Conservation (phyloP, 2,888 invertebrate genomes). For the Malthinus seriepunctatus region DNA sequence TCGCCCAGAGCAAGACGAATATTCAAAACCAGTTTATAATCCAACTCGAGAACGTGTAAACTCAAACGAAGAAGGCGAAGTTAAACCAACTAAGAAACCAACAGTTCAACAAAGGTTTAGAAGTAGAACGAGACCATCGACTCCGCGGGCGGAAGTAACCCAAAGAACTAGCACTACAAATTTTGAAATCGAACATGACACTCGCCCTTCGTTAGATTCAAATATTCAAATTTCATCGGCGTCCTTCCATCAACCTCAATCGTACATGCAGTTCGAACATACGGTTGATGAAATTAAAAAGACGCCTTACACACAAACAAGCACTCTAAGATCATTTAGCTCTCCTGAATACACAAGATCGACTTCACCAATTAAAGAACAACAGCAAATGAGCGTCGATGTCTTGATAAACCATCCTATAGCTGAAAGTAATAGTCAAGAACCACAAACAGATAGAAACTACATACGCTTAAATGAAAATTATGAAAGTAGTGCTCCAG, state of each 20-base stretch:
- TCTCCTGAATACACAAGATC: slow-evolving; percentile 11
- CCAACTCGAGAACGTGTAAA: not conserved
- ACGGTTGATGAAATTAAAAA: slow-evolving; percentile 3
- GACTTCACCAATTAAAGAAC: slow-evolving; percentile 1
- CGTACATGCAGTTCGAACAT: slow-evolving; percentile 42
- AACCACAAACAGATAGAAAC: slow-evolving; percentile 25
- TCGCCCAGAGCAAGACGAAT: not conserved
- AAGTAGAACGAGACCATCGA: slow-evolving; percentile 44
- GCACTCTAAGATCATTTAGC: not conserved
- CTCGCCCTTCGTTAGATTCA: slow-evolving; percentile 11
- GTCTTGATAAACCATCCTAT: slow-evolving; percentile 38
- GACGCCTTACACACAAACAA: not conserved
- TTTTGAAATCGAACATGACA: slow-evolving; percentile 11
- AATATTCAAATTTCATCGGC: slow-evolving; percentile 12
- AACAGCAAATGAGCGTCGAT: slow-evolving; percentile 35
- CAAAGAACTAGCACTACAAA: slow-evolving; percentile 12
- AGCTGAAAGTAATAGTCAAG: slow-evolving; percentile 7
- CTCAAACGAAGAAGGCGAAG: not conserved
- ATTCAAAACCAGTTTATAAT: not conserved
- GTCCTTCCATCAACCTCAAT: slow-evolving; percentile 31
- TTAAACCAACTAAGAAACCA: not conserved
- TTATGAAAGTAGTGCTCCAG: slow-evolving; percentile 34
- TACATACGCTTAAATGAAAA: slow-evolving; percentile 33
- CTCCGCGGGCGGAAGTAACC: slow-evolving; percentile 10
- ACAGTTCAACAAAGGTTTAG: slow-evolving; percentile 41